These are phyloP conservation scores for Garra rufa DNA, from an alignment of 2,113 vertebrate genomes.

Conservation along the genomic window DNA sequence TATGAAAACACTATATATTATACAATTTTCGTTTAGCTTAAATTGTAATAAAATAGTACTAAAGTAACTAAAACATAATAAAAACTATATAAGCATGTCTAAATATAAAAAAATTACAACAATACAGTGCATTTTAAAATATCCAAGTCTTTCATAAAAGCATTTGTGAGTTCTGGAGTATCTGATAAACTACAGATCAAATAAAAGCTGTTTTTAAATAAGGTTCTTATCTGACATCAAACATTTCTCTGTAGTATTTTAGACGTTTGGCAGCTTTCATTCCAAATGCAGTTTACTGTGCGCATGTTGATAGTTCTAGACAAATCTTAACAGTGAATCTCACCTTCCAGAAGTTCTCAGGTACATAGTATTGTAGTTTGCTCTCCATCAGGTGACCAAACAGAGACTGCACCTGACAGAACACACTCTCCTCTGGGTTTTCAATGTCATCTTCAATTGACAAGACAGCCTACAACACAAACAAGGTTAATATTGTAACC, in stretches of 20 bases:
- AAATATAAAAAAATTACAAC: too few relatives aligned
- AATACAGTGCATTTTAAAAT: neutral
- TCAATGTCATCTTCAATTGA: constrained; percentile 96
- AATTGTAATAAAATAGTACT: too few relatives aligned
- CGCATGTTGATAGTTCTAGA: neutral
- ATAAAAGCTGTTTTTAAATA: neutral
- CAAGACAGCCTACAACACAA: constrained; percentile 83
- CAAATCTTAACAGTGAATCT: neutral
- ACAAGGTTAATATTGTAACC: neutral
- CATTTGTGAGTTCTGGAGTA: neutral
- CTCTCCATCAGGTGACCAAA: constrained; percentile 99
- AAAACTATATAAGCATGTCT: too few relatives aligned
- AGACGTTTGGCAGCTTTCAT: neutral
- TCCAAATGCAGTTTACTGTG: neutral
- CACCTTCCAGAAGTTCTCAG: constrained; percentile 99
- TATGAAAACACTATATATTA: neutral
- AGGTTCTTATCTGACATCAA: neutral
- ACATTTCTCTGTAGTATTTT: neutral
- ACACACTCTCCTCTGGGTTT: constrained; percentile 96
- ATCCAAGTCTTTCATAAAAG: neutral
- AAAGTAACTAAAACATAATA: too few relatives aligned
- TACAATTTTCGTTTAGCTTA: too few relatives aligned
- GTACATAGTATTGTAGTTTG: constrained; percentile 98
- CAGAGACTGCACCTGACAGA: constrained; percentile 97
- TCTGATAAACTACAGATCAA: neutral